Conservation (phyloP, 2,113 vertebrate species). For the Lepus americanus region DNA sequence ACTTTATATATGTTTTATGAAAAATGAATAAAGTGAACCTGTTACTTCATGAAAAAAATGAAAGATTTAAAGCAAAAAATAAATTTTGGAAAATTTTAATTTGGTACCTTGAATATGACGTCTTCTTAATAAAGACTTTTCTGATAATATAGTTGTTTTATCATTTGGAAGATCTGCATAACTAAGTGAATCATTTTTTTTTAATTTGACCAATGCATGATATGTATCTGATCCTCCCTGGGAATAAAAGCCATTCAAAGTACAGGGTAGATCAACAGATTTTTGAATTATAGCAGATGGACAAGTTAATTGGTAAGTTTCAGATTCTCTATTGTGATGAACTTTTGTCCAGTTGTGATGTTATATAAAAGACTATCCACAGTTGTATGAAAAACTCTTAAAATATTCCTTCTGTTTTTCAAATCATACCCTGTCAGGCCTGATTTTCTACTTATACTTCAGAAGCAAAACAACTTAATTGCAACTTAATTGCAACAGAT, state of each 20-base stretch:
- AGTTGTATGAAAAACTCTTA: conserved; percentile 31
- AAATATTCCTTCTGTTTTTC: not conserved
- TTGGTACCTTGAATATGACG: not conserved
- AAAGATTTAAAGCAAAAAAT: not conserved
- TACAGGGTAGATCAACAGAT: not conserved
- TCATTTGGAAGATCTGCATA: conserved; percentile 9
- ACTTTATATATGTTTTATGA: conserved; percentile 11
- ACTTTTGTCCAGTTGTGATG: not conserved
- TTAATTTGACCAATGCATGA: not conserved
- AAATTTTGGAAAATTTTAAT: conserved; percentile 33
- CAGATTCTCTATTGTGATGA: not conserved
- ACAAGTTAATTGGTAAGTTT: not conserved
- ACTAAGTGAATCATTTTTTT: not conserved
- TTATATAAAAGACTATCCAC: conserved; percentile 1
- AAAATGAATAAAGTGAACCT: not conserved
- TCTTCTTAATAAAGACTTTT: not conserved
- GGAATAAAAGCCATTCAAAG: conserved; percentile 9
- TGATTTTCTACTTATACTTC: conserved; percentile 16
- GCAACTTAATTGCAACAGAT: not conserved
- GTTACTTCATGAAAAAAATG: conserved; percentile 11
- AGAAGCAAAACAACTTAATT: conserved; percentile 27
- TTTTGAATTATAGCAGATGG: conserved; percentile 8
- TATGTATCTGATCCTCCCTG: not conserved
- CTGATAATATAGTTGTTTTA: not conserved
- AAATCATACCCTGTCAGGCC: not conserved